These are phyloP conservation scores for Aromia moschata DNA, from an alignment of 2,888 invertebrate species.

Conservation along the genomic window DNA sequence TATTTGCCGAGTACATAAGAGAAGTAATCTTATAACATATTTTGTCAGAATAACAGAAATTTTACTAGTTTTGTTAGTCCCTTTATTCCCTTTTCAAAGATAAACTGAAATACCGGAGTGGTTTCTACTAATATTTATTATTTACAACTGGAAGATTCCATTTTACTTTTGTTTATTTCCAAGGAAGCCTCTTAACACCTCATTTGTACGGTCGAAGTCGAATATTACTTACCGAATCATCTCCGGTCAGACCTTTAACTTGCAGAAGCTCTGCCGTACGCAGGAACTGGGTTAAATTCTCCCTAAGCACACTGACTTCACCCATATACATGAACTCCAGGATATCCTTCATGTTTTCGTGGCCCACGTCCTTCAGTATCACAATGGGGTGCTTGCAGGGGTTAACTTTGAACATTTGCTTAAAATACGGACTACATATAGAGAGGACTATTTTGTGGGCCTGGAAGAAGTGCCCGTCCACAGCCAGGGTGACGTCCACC, in stretches of 20 bases:
- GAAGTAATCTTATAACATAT: too few species aligned
- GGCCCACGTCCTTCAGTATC: constrained; percentile 75
- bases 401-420: constrained; percentile 77
- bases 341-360: constrained; percentile 74
- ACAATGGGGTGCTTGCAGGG: constrained; percentile 79
- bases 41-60: too few species aligned
- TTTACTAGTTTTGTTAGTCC: too few species aligned
- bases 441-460: constrained; percentile 82
- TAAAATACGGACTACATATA: constrained; percentile 82
- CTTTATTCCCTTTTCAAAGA: too few species aligned
- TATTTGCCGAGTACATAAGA: too few species aligned
- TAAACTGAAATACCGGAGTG: too few species aligned
- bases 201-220: too few species aligned
- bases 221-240: constrained; percentile 61
- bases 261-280: constrained; percentile 77
- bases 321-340: constrained; percentile 80
- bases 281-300: constrained; percentile 74
- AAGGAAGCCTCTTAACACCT: too few species aligned
- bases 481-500: constrained; percentile 81
- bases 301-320: constrained; percentile 76
- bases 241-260: constrained; percentile 73
- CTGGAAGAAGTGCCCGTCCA: constrained; percentile 79
- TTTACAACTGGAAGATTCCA: too few species aligned
- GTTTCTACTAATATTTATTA: too few species aligned
- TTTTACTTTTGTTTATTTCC: too few species aligned